phyloP scores from a whole-genome alignment of 2,113 vertebrate species.

The Ctenomys sociabilis region DNA sequence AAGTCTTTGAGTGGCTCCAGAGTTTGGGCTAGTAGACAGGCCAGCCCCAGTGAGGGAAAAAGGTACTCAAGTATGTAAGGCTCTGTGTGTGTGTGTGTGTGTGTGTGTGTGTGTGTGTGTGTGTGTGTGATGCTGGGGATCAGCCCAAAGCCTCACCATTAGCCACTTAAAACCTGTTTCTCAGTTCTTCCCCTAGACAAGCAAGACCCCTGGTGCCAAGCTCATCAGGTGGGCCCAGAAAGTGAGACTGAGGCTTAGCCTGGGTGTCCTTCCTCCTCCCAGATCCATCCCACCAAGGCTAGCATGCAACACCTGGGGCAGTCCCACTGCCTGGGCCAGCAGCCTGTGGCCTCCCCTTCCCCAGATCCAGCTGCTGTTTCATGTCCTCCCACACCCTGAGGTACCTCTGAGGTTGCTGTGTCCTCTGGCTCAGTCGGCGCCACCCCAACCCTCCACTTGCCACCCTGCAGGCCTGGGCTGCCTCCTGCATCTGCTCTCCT shows the following conservation, averaged over 20 bases:
- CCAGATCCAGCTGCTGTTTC: background rate
- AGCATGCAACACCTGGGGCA: too few relatives aligned
- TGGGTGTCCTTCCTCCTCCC: background rate
- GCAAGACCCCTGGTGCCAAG: background rate
- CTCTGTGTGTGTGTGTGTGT: background rate
- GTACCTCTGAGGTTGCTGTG: background rate
- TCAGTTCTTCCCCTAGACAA: background rate
- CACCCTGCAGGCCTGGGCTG: too few relatives aligned
- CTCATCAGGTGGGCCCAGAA: background rate
- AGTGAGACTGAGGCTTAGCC: background rate
- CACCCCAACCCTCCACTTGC: background rate
- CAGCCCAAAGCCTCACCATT: background rate
- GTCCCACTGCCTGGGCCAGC: background rate
- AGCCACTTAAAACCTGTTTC: background rate
- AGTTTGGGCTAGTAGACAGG: background rate
- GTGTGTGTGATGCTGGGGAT: background rate
- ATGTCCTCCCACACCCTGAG: background rate
- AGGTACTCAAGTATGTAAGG: background rate
- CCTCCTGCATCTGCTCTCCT: background rate
- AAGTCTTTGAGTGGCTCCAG: background rate
- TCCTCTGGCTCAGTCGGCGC: background rate
- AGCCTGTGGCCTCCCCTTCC: rapidly evolving
- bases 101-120: too few relatives aligned
- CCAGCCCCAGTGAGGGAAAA: background rate
- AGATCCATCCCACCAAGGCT: background rate